A percentile compares a stretch with the other conserved stretches of the same genome.
These are phyloP conservation scores for Sigmodon hispidus DNA, from an alignment of 2,113 vertebrate genomes.

Conservation along the genomic window DNA sequence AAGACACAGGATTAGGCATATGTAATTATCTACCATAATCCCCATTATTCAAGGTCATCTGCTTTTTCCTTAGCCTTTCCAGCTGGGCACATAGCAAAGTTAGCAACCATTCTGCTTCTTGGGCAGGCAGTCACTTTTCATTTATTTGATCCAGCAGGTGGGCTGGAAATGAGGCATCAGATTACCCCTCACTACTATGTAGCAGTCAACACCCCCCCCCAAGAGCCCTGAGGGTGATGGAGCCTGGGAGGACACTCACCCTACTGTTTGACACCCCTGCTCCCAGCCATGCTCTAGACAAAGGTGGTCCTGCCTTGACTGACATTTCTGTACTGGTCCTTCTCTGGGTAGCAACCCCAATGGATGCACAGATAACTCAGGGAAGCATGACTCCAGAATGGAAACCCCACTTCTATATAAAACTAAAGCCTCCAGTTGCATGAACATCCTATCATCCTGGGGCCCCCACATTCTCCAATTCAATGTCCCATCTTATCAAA, in stretches of 20 bases:
- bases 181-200: neutral
- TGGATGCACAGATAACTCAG: neutral
- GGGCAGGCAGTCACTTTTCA: neutral
- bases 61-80: neutral
- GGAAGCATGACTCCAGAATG: accelerated
- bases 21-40: accelerated
- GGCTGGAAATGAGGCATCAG: neutral
- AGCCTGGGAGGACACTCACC: neutral
- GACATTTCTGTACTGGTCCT: neutral
- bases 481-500: neutral
- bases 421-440: neutral
- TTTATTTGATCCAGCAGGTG: neutral
- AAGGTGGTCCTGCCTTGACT: accelerated
- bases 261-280: neutral
- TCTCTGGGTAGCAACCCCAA: neutral
- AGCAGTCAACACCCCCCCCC: accelerated
- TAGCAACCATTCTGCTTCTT: neutral
- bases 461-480: neutral
- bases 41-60: neutral
- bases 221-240: neutral
- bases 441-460: accelerated
- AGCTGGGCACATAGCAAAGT: neutral
- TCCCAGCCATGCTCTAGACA: neutral
- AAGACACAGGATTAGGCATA: neutral
- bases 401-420: neutral